Percentiles rank a stretch among this genome's conserved stretches.
These are phyloP conservation scores for Hippocampus comes DNA, from an alignment of 2,113 vertebrate genomes.

Conservation along the genomic window DNA sequence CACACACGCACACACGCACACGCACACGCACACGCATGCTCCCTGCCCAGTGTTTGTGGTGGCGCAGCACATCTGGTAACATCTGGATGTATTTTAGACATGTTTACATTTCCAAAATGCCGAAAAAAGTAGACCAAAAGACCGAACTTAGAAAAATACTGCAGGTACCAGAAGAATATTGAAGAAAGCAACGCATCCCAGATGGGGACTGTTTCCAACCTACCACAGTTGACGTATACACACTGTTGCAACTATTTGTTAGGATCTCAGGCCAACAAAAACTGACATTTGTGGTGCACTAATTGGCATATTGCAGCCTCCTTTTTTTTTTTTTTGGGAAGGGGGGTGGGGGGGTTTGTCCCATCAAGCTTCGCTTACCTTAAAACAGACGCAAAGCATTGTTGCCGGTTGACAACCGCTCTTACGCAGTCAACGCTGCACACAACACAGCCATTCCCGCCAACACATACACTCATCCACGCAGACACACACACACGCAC, in stretches of 20 bases:
- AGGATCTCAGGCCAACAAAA: conserved; percentile 63
- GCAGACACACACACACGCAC: conserved; percentile 49
- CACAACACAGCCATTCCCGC: conserved; percentile 41
- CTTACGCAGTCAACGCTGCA: conserved; percentile 55
- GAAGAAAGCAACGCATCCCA: conserved; percentile 64
- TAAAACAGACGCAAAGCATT: conserved; percentile 30
- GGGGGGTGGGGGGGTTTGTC: conserved; percentile 29
- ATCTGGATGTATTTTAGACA: conserved; percentile 79
- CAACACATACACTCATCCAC: conserved; percentile 42
- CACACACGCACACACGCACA: conserved; percentile 22
- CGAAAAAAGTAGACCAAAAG: conserved; percentile 58
- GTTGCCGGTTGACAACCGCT: conserved; percentile 61
- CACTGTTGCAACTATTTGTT: conserved; percentile 45
- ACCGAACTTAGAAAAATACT: conserved; percentile 62
- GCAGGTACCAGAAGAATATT: conserved; percentile 77
- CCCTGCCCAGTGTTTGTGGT: conserved; percentile 70
- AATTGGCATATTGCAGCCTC: conserved; percentile 58
- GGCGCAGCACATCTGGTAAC: conserved; percentile 73
- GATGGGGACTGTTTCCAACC: conserved; percentile 70
- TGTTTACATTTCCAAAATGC: conserved; percentile 80
- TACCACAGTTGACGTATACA: conserved; percentile 51
- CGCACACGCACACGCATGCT: conserved; percentile 32
- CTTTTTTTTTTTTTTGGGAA: not conserved
- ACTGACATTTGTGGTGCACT: conserved; percentile 64
- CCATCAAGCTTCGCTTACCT: conserved; percentile 45